Evolutionary conservation across 2,888 invertebrate genomes (phyloP), one percentile per base, ranked within the genome.

Genomic region (Anodontia alba): DNA sequence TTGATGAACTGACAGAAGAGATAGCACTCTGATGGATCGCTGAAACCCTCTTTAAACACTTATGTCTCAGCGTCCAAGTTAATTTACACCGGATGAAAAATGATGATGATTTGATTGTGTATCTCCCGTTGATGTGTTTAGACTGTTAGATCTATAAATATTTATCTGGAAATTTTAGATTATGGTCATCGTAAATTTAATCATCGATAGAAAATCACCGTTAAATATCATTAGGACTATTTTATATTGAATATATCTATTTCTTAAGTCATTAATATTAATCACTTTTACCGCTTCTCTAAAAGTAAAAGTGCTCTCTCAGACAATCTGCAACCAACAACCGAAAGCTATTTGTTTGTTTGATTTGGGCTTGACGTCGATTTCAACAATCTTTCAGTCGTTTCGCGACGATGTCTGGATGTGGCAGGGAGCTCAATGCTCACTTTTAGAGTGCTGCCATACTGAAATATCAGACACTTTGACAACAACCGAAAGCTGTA

Each of bases 141-240:
- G 62, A 33, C 31, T 62, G 62, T 62, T 62, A 62, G 62, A 62
- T 62, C 62, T 62, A 62, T 62, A 62, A 33, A 2, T 2, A 38
- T 17, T 62, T 62, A 62, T 62, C 62, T 7, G 33, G 20, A 62
- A 12, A 62, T n/a, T 62, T 17, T 17, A 62, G 62, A 62, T 62
- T 17, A 62, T 8, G 23, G 33, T 62, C 33, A 62, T 62, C 33
- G 5, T 29, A 26, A 20, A 17, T 62, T 62, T 62, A 62, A 62
- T 62, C 62, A 62, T 62, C 62, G 62, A 62, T 62, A 33, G 62
- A 62, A 62, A 62, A 62, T 62, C 62, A 62, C 62, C 62, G 62
- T 62, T 62, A 33, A 33, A 62, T 20, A 62, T 33, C 33, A 33
- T 62, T 62, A 23, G 33, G 62, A 26, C 17, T 33, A 31, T 3